phyloP scores from a whole-genome alignment of 2,797 vertebrate genomes.

The Pelobates cultripes region DNA sequence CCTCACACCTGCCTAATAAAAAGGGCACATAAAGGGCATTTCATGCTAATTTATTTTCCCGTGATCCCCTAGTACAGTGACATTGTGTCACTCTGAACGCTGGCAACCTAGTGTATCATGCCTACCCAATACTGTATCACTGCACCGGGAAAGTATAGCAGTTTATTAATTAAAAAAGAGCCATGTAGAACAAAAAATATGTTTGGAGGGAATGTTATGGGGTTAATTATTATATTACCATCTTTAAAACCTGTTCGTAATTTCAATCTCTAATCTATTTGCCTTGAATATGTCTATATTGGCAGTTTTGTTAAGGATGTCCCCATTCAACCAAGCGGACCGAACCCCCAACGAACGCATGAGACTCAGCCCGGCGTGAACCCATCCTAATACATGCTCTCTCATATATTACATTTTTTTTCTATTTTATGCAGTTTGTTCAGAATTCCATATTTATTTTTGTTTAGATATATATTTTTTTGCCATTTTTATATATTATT shows the following conservation, averaged over 20 bases:
- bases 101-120: too few relatives aligned
- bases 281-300: not conserved
- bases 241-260: too few relatives aligned
- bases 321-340: not conserved
- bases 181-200: too few relatives aligned
- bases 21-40: not conserved
- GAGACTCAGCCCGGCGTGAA: not conserved
- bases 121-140: too few relatives aligned
- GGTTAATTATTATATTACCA: too few relatives aligned
- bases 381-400: not conserved
- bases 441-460: not conserved
- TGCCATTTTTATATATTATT: not conserved
- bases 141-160: too few relatives aligned
- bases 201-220: too few relatives aligned
- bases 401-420: not conserved
- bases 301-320: not conserved
- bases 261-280: not conserved
- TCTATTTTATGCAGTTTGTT: not conserved
- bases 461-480: not conserved
- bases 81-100: too few relatives aligned
- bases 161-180: too few relatives aligned
- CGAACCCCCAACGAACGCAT: not conserved
- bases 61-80: too few relatives aligned
- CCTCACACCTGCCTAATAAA: not conserved
- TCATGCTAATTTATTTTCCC: not conserved